Evolutionary conservation across 1,140 invertebrate species (phyloP), one percentile per base, ranked within the genome.

Genomic region (Nephotettix cincticeps): DNA sequence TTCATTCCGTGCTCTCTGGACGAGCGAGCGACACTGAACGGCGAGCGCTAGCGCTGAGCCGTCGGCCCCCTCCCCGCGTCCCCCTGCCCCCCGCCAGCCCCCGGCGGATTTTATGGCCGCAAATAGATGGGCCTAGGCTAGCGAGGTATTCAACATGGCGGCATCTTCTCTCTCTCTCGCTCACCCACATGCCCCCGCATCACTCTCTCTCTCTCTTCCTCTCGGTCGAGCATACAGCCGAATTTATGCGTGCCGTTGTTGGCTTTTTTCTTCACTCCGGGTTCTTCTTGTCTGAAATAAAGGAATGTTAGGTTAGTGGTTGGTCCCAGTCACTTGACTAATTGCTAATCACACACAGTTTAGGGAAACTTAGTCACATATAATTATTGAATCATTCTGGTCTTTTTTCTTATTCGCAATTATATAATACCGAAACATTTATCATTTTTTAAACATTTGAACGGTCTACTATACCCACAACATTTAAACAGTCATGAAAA

Each of bases 131-230:
- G 72, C 72, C 72, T 71, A 71, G 70, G 72, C 70, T 58, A 65
- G 70, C 70, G 29, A 73, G 70, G 69, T 73, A 73, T 73, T 73
- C 72, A 73, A 73, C 69, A 73, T 73, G 72, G 72, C 72, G 72
- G 51, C 28, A 43, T 19, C 27, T 27, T 28, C 69, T 25, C 36
- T 61, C 66, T 61, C 51, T 67, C 29, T 45, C 64, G 40, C 30
- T 67, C 65, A 54, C 36, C 17, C 56, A 32, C 56, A 13, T 58
- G 30, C 51, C 30, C 71, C 28, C 28, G 13, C 67, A 28, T 65
- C 45, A 29, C 36, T 29, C 65, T 27, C 54, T 1, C 43, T 19
- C 3, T 51, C 56, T 64, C 67, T 65, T 56, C 28, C 47, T 27
- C 54, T 68, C 32, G 2, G 30, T 47, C 69, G 30, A 25, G 54